A percentile compares a stretch with the other conserved stretches of the same genome.
These are phyloP conservation scores for Virgularia gustaviana DNA, from an alignment of 92 coral and sea anemone species.

Conservation along the genomic window DNA sequence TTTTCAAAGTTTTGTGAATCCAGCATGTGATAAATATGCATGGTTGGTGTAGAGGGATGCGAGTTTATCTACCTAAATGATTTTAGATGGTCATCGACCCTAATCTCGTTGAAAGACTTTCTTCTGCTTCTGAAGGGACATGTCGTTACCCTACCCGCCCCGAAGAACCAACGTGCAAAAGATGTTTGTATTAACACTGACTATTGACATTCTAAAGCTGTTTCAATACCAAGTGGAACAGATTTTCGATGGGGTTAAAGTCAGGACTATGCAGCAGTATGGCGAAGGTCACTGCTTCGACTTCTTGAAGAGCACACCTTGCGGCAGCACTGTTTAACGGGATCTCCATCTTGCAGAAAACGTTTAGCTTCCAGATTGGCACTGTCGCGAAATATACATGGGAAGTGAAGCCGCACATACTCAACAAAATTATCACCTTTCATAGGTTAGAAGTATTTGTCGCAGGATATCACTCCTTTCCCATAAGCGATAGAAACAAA, in stretches of 20 bases:
- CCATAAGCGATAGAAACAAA: slow-evolving; percentile 17
- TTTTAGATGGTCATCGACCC: background rate
- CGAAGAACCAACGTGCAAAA: slow-evolving; percentile 1
- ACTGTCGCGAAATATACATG: background rate
- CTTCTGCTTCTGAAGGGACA: slow-evolving; percentile 4
- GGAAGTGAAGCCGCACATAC: background rate
- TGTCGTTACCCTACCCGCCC: background rate
- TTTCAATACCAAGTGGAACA: slow-evolving; percentile 25
- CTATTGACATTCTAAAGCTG: slow-evolving; percentile 19
- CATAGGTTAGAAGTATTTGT: background rate
- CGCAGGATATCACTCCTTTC: slow-evolving; percentile 24
- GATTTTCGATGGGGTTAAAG: slow-evolving; percentile 45
- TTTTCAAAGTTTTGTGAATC: slow-evolving; percentile 40
- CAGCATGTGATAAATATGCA: slow-evolving; percentile 48
- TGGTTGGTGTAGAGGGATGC: slow-evolving; percentile 22
- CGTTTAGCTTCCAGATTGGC: background rate
- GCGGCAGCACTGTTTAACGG: slow-evolving; percentile 11
- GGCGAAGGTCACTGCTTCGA: background rate
- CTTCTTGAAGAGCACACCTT: background rate
- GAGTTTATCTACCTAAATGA: background rate
- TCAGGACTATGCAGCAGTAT: slow-evolving; percentile 43
- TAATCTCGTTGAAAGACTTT: background rate
- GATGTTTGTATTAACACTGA: slow-evolving; percentile 50
- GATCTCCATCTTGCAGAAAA: slow-evolving; percentile 13
- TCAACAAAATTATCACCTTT: background rate